Evolutionary conservation across 2,113 vertebrate species (phyloP).

Genomic region (Gobius niger): DNA sequence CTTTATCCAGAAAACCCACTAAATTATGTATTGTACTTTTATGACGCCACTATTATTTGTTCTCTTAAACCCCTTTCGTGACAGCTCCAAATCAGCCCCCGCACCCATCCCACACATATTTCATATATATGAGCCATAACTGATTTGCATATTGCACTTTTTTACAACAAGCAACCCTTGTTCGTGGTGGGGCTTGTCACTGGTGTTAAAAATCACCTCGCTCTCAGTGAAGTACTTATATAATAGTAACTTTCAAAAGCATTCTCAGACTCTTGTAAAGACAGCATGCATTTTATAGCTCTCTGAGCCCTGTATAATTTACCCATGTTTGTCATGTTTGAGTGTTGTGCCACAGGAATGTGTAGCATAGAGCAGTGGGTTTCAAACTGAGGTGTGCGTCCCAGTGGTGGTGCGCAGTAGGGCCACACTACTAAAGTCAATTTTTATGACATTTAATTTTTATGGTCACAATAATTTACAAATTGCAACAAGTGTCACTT

Average conservation of each 20-base stretch:
- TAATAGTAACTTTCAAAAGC: slow-evolving; percentile 16
- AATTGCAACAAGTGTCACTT: too few relatives aligned
- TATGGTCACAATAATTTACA: too few relatives aligned
- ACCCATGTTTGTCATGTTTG: slow-evolving; percentile 5
- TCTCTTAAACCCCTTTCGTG: not conserved
- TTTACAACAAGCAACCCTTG: too few relatives aligned
- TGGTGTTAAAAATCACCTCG: not conserved
- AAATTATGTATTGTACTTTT: not conserved
- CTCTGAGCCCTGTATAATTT: slow-evolving; percentile 14
- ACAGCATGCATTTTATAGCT: slow-evolving; percentile 17
- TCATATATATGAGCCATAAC: not conserved
- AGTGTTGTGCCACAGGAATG: not conserved
- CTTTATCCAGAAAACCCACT: too few relatives aligned
- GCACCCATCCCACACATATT: too few relatives aligned
- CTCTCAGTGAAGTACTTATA: not conserved
- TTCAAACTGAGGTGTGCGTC: not conserved
- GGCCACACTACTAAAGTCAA: too few relatives aligned
- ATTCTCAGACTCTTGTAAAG: slow-evolving; percentile 38
- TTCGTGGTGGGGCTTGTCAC: not conserved
- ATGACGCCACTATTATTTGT: not conserved
- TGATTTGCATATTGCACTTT: not conserved
- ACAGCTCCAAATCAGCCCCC: not conserved
- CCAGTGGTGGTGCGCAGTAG: not conserved
- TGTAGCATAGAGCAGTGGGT: not conserved
- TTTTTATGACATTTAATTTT: too few relatives aligned